Base-by-base conservation (phyloP, 2,888 invertebrate genomes). In the Kryphioiulus occultus region DNA sequence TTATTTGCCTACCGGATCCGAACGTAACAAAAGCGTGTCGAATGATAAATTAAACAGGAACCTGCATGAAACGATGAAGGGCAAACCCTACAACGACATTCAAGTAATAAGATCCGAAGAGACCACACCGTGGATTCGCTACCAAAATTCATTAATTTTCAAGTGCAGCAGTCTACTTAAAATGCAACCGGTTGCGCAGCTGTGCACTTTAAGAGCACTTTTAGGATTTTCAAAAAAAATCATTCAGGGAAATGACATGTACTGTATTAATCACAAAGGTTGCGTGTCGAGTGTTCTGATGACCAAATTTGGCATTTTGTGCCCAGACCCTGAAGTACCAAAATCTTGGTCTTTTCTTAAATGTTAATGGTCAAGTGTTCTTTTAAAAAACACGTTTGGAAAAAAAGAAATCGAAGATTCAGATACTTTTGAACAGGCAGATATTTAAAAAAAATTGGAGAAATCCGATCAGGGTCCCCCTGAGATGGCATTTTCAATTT, bases 1-100 rank as follows among this genome's bases (percentile, higher is more conserved):
- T 59, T 59, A 59, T 59, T 59, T 59, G 59, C 59, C 47, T 22
- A 59, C 59, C 59, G 59, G 59, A 59, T 59, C 59, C 59, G 59
- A 59, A 59, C 59, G 12, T 17, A 59, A 59, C 59, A 59, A 59
- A 9, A 10, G 59, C 59, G 17, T 15, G 17, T 47, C 12, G 47
- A 47, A 59, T 59, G 59, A 59, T 59, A 59, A 59, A 59, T 59
- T 59, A 59, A 59, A 22, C 59, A 59, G 59, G 59, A 59, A 59
- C 59, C 59, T 59, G 59, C 59, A 22, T 59, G 59, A n/a, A n/a
- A n/a, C n/a, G n/a, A n/a, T n/a, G n/a, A n/a, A 59, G 59, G 59
- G 59, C 59, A 59, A 22, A 3, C 59, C 59, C 59, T 22, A 59
- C 59, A 59, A 59, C 59, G 59, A 59, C 59, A 17, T 59, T n/a